Evolutionary conservation across 1,140 invertebrate genomes (phyloP), one percentile per base, ranked within the genome.

Genomic region (Paraescarpia echinospica): DNA sequence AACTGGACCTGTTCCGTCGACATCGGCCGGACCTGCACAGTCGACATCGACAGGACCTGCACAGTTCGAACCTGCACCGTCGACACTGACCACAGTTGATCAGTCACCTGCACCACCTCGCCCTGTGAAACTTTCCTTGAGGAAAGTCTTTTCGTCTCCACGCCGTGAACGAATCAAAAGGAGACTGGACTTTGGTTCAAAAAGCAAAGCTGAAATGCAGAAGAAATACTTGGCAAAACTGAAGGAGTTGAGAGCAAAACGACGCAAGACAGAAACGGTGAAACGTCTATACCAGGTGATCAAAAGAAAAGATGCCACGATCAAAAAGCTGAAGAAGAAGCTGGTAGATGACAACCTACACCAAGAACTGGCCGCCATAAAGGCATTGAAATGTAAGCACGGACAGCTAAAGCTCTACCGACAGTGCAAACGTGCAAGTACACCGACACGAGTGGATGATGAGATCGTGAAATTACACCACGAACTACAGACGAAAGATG

Each of bases 151-250:
- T 34, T 89, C 89, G 89, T 89, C 89, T 89, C 89, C 89, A 89
- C 27, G 89, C 31, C 89, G 89, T 89, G 0, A 89, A 33, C 89
- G 89, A 33, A 89, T 89, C 0, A 89, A 34, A 31, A 34, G 34
- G 89, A 89, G 89, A 89, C 89, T 89, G 89, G 89, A 89, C n/a
- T 89, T n/a, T n/a, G n/a, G n/a, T n/a, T n/a, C n/a, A n/a, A n/a
- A n/a, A n/a, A n/a, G n/a, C n/a, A n/a, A n/a, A n/a, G n/a, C n/a
- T n/a, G n/a, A n/a, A n/a, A n/a, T n/a, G n/a, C n/a, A n/a, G n/a
- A n/a, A n/a, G n/a, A n/a, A n/a, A n/a, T n/a, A n/a, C n/a, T n/a
- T n/a, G n/a, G n/a, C n/a, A n/a, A n/a, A n/a, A n/a, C n/a, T n/a
- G n/a, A n/a, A 27, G 27, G 89, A 89, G n/a, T 31, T 89, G 89